A percentile compares a stretch with the other conserved stretches of the same genome.
These are phyloP conservation scores for Microtus richardsoni DNA, from an alignment of 2,113 vertebrate species.

Conservation along the genomic window DNA sequence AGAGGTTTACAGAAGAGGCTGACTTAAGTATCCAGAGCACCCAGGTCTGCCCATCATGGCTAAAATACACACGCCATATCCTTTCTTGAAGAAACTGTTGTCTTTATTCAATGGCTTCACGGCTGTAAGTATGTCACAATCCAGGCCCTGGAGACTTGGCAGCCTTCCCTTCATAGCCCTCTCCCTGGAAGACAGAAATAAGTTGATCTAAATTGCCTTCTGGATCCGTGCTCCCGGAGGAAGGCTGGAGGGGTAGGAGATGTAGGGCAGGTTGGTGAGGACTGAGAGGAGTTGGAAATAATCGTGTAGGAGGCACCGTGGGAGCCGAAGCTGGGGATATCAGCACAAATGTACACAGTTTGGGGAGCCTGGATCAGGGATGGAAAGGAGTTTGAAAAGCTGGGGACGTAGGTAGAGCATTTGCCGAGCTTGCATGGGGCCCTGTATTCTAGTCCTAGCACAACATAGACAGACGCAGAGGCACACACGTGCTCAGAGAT, in stretches of 20 bases:
- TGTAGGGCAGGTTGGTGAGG: conserved; percentile 46
- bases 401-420: not conserved
- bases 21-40: not conserved
- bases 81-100: conserved; percentile 29
- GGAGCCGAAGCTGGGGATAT: not conserved
- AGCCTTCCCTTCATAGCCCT: not conserved
- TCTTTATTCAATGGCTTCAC: not conserved
- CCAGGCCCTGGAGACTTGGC: not conserved
- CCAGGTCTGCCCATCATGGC: not conserved
- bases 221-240: not conserved
- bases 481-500: not conserved
- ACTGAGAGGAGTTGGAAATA: not conserved
- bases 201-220: conserved; percentile 67
- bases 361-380: not conserved
- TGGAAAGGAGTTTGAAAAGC: not conserved
- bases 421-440: not conserved
- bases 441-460: not conserved
- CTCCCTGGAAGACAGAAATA: conserved; percentile 70
- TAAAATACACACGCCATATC: not conserved
- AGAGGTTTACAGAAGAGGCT: conserved; percentile 24
- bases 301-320: not conserved
- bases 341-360: not conserved
- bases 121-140: conserved; percentile 70
- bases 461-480: not conserved
- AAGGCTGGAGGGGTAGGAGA: not conserved